phyloP scores from a whole-genome alignment of 2,888 invertebrate species.

The Agrotis clavis region DNA sequence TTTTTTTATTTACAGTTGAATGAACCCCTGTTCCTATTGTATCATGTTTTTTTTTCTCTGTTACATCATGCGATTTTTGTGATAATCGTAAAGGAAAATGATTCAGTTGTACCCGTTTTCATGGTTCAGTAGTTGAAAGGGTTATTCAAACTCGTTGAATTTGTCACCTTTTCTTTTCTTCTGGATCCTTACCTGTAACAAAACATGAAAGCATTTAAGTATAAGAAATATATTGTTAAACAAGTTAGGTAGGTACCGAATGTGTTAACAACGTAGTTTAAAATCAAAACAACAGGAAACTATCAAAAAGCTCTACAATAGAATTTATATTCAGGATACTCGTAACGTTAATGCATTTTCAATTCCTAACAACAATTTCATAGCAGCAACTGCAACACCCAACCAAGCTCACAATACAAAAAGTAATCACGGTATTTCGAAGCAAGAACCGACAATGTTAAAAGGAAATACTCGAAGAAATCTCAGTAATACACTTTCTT shows the following conservation, averaged over 20 bases:
- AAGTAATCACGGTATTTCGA: conserved; percentile 28
- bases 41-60: conserved; percentile 9
- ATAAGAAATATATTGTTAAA: background rate
- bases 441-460: conserved; percentile 24
- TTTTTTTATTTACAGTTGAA: conserved; percentile 65
- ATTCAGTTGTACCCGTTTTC: background rate
- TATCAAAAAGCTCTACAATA: background rate
- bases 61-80: conserved; percentile 4
- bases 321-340: background rate
- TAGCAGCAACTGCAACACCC: background rate
- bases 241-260: no score
- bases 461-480: conserved; percentile 53
- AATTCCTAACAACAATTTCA: conserved; percentile 12
- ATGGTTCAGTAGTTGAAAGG: background rate
- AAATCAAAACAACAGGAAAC: background rate
- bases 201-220: background rate
- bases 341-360: conserved; percentile 11
- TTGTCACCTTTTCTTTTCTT: background rate
- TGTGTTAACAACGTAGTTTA: no score
- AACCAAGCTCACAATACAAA: conserved; percentile 4
- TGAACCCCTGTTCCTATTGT: conserved; percentile 57
- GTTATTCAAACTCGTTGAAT: background rate
- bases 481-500: conserved; percentile 47
- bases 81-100: background rate
- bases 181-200: conserved; percentile 49